Base-by-base conservation (phyloP, 2,888 invertebrate genomes). In the Drosophila lacicola region DNA sequence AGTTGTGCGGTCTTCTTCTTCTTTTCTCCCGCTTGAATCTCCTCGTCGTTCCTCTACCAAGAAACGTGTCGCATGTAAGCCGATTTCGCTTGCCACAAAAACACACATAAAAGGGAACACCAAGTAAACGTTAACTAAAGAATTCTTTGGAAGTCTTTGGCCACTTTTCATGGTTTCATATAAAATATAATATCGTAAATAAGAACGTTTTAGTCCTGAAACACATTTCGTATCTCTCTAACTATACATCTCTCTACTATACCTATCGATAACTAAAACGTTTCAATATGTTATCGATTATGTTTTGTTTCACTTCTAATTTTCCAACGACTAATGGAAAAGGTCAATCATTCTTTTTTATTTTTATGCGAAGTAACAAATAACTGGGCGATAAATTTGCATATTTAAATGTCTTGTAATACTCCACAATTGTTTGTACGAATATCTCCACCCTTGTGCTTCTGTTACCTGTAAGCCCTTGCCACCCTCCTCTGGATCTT, bases 1-100 rank as follows among this genome's bases (percentile, higher is more conserved):
- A 75, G 67, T 71, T 62, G 68, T 70, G 72, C 55, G 73, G 53
- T 64, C 57, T 42, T 13, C 36, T 44, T 10, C 11, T 10, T 13
- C 6, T 13, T 13, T 47, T 58, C 25, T 37, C 4, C 25, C 21
- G 21, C 17, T 37, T 21, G 33, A 17, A 17, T 50, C 29, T 50
- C 14, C n/a, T 19, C 29, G 6, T 33, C 29, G 21, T 45, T 6
- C 2, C 36, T 6, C n/a, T 13, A 49, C 34, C 54, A 56, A 54
- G 62, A 55, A 60, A 75, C 41, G 39, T 36, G 57, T 39, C 54
- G 33, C 57, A 56, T 49, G 34, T 64, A 53, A 25, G 39, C 29
- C 34, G 17, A 66, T 37, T 58, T 41, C 44, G 37, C 34, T 54
- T 39, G 54, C 46, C 56, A 37, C 37, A 45, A 14, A 19, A 14